Base-by-base conservation (phyloP, 2,113 vertebrate species). In the Semnornis frantzii region DNA sequence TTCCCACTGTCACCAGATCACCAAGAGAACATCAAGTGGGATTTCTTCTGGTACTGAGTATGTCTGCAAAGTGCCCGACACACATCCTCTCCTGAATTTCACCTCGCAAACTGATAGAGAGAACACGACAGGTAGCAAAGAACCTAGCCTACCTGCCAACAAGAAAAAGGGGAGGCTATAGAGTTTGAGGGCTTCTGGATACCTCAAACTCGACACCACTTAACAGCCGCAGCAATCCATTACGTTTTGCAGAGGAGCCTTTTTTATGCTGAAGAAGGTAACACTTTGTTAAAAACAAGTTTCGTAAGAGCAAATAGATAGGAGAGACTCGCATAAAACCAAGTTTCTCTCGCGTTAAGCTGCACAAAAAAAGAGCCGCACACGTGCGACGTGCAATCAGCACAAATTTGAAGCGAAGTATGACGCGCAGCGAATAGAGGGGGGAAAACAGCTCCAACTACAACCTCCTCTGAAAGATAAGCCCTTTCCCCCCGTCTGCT, bases 41-140 rank as follows among this genome's bases (percentile, higher is more conserved):
- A 4, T 34, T 85, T 82, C 50, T 24, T 25, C 57, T 18, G 18
- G 18, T 0, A 5, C 23, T 14, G n/a, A 1, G 8, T 2, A n/a
- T 69, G 28, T 30, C 34, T 1, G 59, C 16, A 18, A 19, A 6
- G 13, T 25, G 12, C 52, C 44, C 25, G 37, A 19, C 55, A 25
- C 39, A 5, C 25, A 3, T 0, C 9, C 1, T 6, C 34, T 42
- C 60, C 69, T 4, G 34, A 31, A n/a, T 23, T 2, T 1, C 17
- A 14, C 50, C 39, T 5, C 2, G 11, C 76, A 15, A 9, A 0
- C 1, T 37, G 37, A 39, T 9, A 8, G 1, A 19, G 20, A 76
- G 83, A 3, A 5, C 30, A 3, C 57, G 24, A 8, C 4, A 9
- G 39, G 6, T 23, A 52, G 50, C 48, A 2, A 19, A 16, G 30